phyloP scores from a whole-genome alignment of 2,113 vertebrate species.

The Tachycineta bicolor region DNA sequence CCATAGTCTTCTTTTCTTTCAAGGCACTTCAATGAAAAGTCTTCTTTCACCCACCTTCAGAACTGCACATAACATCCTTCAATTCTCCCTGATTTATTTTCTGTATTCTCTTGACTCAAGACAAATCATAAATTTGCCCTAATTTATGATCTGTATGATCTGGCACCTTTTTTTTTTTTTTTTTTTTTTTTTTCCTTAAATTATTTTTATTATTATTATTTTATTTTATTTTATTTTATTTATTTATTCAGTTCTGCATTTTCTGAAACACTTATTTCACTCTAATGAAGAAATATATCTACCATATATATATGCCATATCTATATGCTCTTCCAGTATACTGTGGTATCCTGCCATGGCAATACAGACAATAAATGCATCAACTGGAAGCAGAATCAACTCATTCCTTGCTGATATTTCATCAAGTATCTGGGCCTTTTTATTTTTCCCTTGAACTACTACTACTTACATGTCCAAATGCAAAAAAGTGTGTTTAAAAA shows the following conservation, averaged over 20 bases:
- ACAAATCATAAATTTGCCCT: not conserved
- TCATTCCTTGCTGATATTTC: not conserved
- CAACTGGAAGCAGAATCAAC: not conserved
- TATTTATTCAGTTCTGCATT: not conserved
- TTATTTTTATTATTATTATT: not conserved
- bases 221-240: no score
- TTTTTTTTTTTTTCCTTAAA: no score
- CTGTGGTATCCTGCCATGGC: not conserved
- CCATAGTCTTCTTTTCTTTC: not conserved
- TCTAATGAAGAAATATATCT: not conserved
- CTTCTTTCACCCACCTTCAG: not conserved
- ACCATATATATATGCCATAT: no score
- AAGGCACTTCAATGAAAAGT: not conserved
- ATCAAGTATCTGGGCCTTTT: not conserved
- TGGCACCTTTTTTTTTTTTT: not conserved
- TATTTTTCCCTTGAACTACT: not conserved
- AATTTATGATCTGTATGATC: not conserved
- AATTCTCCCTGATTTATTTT: not conserved
- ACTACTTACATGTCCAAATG: constrained; percentile 1
- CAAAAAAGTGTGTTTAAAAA: constrained; percentile 44
- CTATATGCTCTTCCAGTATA: not conserved
- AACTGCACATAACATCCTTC: not conserved
- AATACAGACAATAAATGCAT: not conserved
- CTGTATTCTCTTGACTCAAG: not conserved
- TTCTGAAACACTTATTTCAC: not conserved